phyloP scores from a whole-genome alignment of 2,113 vertebrate species.

The Mesocricetus auratus region DNA sequence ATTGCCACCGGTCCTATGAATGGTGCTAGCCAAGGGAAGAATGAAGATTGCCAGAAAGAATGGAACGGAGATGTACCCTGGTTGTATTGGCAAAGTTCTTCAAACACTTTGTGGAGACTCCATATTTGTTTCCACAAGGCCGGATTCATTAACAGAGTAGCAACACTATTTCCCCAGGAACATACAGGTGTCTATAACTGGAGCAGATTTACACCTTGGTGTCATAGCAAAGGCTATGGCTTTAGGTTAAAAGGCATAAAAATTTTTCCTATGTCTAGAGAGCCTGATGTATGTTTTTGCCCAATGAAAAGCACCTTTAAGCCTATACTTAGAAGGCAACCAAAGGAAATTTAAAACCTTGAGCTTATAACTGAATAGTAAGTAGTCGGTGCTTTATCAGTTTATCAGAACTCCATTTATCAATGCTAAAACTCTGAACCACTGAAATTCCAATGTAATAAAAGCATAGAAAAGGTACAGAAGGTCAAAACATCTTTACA shows the following conservation, averaged over 20 bases:
- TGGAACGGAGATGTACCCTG: not conserved
- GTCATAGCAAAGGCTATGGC: not conserved
- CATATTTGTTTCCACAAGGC: not conserved
- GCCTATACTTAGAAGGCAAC: not conserved
- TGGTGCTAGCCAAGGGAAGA: not conserved
- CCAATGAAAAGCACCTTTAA: not conserved
- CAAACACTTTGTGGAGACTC: not conserved
- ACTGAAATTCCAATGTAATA: not conserved
- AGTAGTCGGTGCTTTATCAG: not conserved
- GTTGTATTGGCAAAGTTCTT: not conserved
- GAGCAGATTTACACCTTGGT: not conserved
- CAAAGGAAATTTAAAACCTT: not conserved
- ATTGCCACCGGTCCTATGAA: not conserved
- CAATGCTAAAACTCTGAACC: not conserved
- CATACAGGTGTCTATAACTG: not conserved
- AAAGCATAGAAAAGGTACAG: not conserved
- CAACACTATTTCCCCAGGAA: not conserved
- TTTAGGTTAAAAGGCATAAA: not conserved
- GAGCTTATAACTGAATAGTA: not conserved
- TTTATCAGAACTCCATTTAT: not conserved
- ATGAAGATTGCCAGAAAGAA: not conserved
- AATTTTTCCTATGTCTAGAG: not conserved
- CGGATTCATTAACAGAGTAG: not conserved
- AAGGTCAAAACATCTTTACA: not conserved
- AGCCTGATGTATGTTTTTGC: not conserved